Conservation (phyloP, 2,888 invertebrate species). For the Lamellibrachia satsuma region DNA sequence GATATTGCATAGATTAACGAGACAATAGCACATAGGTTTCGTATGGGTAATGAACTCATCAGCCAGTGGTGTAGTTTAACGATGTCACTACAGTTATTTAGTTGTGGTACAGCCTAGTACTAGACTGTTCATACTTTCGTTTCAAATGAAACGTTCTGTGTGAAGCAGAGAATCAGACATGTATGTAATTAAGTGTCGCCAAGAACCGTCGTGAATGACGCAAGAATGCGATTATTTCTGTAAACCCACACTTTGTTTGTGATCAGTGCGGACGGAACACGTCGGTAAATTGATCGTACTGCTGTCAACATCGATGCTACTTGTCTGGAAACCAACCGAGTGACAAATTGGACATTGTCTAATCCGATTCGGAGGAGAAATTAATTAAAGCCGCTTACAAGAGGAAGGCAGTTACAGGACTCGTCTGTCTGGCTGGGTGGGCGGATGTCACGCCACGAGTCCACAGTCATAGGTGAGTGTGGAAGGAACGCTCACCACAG, state of each 20-base stretch:
- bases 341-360: constrained; percentile 11
- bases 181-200: neutral
- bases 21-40: too few species aligned
- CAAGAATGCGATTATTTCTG: neutral
- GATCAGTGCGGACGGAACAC: neutral
- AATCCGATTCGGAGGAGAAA: constrained; percentile 13
- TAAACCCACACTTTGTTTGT: neutral
- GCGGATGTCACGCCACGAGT: neutral
- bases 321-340: neutral
- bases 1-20: too few species aligned
- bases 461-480: too few species aligned
- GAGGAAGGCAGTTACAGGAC: neutral
- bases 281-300: neutral
- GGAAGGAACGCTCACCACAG: too few species aligned
- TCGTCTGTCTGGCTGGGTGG: neutral
- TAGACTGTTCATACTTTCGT: too few species aligned
- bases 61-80: too few species aligned
- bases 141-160: too few species aligned
- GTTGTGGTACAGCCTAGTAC: too few species aligned
- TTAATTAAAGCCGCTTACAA: neutral
- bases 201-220: neutral
- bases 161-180: too few species aligned
- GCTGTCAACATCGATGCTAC: neutral
- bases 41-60: too few species aligned
- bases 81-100: too few species aligned